Evolutionary conservation across 2,113 vertebrate genomes (phyloP).

Genomic region (Todiramphus saurophagus): DNA sequence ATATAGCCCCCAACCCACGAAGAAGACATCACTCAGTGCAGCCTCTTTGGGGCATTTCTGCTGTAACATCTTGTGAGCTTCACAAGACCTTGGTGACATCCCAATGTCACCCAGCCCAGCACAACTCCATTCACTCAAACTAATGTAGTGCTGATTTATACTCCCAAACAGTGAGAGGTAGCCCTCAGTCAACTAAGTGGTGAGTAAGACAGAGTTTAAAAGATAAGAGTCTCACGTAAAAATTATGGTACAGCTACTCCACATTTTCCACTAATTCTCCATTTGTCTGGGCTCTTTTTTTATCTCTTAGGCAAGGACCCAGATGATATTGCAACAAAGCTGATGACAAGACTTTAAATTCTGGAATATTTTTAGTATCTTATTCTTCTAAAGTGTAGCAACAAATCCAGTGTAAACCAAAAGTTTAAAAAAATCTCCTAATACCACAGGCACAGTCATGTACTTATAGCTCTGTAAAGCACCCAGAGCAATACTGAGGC

Average conservation of each 20-base stretch:
- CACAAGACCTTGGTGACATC: neutral
- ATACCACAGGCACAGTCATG: neutral
- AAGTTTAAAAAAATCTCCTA: neutral
- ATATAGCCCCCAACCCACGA: fast-evolving
- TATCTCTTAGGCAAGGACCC: neutral
- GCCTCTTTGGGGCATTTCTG: neutral
- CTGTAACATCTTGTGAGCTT: fast-evolving
- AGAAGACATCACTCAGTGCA: neutral
- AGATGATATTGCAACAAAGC: neutral
- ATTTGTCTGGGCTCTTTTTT: neutral
- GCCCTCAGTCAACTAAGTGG: neutral
- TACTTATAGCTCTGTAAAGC: neutral
- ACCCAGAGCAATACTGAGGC: neutral
- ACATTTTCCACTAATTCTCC: neutral
- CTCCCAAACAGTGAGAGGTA: neutral
- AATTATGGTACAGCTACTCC: neutral
- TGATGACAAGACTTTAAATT: neutral
- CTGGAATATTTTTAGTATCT: neutral
- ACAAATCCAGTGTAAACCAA: neutral
- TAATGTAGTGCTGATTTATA: neutral
- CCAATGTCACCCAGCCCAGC: neutral
- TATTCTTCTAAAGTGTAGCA: neutral
- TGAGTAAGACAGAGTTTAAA: neutral
- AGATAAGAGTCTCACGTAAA: neutral
- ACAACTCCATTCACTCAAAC: neutral